phyloP scores from a whole-genome alignment of 1,140 invertebrate species.

The Neelides sp. region DNA sequence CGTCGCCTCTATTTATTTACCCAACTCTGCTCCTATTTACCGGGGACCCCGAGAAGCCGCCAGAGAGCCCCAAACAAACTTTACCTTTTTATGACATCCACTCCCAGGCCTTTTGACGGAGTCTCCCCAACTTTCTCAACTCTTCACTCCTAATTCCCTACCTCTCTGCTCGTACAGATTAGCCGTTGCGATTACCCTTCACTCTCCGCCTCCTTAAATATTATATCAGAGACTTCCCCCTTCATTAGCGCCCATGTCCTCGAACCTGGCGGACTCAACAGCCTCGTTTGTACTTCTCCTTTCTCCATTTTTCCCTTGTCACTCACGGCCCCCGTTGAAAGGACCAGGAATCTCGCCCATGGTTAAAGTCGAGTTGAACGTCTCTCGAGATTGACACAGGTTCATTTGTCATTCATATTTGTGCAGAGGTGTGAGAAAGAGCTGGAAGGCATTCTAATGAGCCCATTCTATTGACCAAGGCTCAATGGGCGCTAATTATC shows the following conservation, averaged over 20 bases:
- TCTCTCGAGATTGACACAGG: slow-evolving; percentile 14
- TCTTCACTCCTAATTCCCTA: no score
- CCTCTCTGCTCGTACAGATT: no score
- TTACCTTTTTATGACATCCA: slow-evolving; percentile 26
- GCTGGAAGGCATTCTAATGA: slow-evolving; percentile 18
- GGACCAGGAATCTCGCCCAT: not conserved
- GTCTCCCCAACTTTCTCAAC: no score
- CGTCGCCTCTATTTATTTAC: slow-evolving; percentile 17
- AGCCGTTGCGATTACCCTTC: no score
- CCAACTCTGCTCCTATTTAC: slow-evolving; percentile 18
- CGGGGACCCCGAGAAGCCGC: slow-evolving; percentile 13
- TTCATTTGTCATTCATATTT: slow-evolving; percentile 24
- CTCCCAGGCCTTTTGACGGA: slow-evolving; percentile 16
- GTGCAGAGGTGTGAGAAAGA: slow-evolving; percentile 22
- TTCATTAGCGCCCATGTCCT: no score
- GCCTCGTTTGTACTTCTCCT: not conserved
- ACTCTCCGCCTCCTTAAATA: no score
- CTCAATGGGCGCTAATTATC: slow-evolving; percentile 14
- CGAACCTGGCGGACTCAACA: no score
- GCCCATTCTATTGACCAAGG: slow-evolving; percentile 22
- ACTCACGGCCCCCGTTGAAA: not conserved
- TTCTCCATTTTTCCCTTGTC: slow-evolving; percentile 6
- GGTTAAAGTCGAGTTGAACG: not conserved
- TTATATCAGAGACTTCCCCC: no score
- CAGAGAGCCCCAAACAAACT: slow-evolving; percentile 15